Base-by-base conservation (phyloP, 2,888 invertebrate genomes). In the Caenorhabditis sulstoni region DNA sequence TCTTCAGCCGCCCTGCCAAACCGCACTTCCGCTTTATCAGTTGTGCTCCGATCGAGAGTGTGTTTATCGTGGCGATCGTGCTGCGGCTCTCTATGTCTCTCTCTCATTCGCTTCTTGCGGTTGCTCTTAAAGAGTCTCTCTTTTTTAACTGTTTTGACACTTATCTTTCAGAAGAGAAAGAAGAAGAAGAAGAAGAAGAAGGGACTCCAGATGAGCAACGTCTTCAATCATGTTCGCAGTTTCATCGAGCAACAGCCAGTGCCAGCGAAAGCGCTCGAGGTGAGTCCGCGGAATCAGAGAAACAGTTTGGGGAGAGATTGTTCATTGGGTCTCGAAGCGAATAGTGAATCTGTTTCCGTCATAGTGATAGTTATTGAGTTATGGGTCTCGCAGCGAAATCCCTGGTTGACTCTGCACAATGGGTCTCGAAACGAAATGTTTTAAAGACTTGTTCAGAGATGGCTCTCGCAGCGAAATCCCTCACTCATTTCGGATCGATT, bases 21-120 rank as follows among this genome's bases (percentile, higher is more conserved):
- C 53, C 70, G 55, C 70, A 70, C 70, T 70, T 70, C 70, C 70
- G 70, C 70, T 70, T 70, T 70, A 70, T 70, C 68, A 68, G 68
- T 68, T 58, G 41, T 39, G 35, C 41, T 7, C 58, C 67, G 50
- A 39, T 52, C 29, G 29, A 7, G 29, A 29, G 29, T 29, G 29
- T 68, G 59, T 68, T 68, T 68, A 68, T 62, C 73, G 57, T 57
- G 37, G 53, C 53, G 47, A 18, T 41, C 20, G 29, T 29, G 4
- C 29, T 29, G 12, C 16, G 5, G 20, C 22, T 1, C 11, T 8
- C 14, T n/a, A n/a, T n/a, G n/a, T n/a, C n/a, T n/a, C n/a, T n/a
- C n/a, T n/a, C n/a, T n/a, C n/a, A n/a, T n/a, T n/a, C n/a, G n/a
- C 44, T 44, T 44, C 1, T 49, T 71, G 61, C 71, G 71, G 61